Evolutionary conservation across 2,888 invertebrate species (phyloP).

Genomic region (Mimachlamys varia): DNA sequence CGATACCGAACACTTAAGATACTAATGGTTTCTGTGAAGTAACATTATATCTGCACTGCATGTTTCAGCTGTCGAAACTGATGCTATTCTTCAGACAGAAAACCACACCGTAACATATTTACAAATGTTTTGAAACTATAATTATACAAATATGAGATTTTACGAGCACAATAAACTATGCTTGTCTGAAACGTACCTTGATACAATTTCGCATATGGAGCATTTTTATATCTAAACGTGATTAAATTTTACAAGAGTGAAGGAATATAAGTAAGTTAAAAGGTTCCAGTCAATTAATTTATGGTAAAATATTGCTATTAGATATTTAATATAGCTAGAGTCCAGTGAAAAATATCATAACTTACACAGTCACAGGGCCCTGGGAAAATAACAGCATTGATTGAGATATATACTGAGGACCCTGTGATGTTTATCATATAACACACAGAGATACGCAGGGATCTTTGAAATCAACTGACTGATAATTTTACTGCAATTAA

Average conservation of each 20-base stretch:
- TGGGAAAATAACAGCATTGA: too few species aligned
- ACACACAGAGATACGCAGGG: too few species aligned
- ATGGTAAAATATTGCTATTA: too few species aligned
- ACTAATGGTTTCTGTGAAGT: not conserved
- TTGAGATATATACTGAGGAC: too few species aligned
- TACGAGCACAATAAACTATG: not conserved
- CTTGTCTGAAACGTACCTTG: not conserved
- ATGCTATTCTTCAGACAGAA: not conserved
- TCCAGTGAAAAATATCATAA: too few species aligned
- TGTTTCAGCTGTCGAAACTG: not conserved
- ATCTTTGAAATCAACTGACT: too few species aligned
- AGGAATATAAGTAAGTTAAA: not conserved
- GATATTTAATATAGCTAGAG: too few species aligned
- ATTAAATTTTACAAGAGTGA: not conserved
- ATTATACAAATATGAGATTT: not conserved
- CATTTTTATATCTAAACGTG: not conserved
- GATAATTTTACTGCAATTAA: too few species aligned
- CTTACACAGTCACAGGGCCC: too few species aligned
- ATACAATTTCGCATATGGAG: not conserved
- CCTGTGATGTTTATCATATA: too few species aligned
- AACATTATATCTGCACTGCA: not conserved
- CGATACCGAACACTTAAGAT: not conserved
- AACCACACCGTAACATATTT: not conserved
- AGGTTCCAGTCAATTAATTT: too few species aligned
- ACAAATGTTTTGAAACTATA: not conserved